Evolutionary conservation across 2,113 vertebrate genomes (phyloP).

Genomic region (Prunella fulvescens): DNA sequence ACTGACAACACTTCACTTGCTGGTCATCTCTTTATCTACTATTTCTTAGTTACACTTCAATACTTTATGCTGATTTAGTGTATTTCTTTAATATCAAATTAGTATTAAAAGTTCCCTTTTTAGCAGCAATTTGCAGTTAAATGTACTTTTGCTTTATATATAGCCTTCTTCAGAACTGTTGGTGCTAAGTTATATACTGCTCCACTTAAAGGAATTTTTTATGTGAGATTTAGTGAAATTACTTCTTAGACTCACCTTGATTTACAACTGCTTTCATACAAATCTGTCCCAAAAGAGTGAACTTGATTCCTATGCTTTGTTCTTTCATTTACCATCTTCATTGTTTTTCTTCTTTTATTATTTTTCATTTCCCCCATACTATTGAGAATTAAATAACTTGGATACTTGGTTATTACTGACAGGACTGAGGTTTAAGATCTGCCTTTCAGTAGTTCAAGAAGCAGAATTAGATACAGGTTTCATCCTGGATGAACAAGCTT

Average conservation of each 20-base stretch:
- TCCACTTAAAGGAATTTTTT: not conserved
- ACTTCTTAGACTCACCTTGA: not conserved
- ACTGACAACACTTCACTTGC: not conserved
- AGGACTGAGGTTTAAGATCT: not conserved
- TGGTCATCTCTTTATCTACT: not conserved
- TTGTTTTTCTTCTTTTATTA: not conserved
- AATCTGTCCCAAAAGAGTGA: not conserved
- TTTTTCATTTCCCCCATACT: not conserved
- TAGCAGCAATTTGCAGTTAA: not conserved
- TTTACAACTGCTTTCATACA: not conserved
- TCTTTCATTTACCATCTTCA: not conserved
- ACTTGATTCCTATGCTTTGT: not conserved
- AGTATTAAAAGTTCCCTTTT: not conserved
- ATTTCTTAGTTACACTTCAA: not conserved
- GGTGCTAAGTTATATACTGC: not conserved
- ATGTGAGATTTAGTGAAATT: not conserved
- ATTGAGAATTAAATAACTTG: not conserved
- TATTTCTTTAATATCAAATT: not conserved
- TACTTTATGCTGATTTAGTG: not conserved
- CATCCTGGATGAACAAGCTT: not conserved
- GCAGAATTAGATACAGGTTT: not conserved
- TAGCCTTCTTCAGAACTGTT: not conserved
- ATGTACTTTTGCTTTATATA: not conserved
- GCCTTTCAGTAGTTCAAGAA: not conserved
- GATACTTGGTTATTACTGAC: not conserved